A percentile compares a stretch with the other conserved stretches of the same genome.
Conservation (phyloP, 2,888 invertebrate genomes). For the Heliothis peltigera region DNA sequence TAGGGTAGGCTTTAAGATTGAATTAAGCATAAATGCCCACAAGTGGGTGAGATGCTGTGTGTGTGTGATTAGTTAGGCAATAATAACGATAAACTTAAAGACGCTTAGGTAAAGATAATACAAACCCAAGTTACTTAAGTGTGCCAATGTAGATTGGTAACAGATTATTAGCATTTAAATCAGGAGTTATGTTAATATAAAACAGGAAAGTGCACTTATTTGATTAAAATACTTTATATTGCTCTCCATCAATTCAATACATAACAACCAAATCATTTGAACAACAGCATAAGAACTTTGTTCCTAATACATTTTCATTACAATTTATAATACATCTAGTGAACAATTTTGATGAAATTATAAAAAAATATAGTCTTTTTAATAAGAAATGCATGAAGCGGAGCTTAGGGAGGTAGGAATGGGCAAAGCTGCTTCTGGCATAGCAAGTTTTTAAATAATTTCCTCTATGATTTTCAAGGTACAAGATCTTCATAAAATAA, state of each 20-base stretch:
- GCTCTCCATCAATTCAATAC: conserved; percentile 51
- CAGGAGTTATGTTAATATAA: not conserved
- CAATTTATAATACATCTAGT: conserved; percentile 53
- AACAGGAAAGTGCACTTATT: not conserved
- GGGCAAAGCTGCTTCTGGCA: conserved; percentile 32
- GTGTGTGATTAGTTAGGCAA: no score
- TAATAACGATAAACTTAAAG: no score
- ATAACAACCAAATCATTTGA: conserved; percentile 54
- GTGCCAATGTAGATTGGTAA: no score
- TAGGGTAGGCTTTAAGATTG: no score
- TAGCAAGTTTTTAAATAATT: conserved; percentile 28
- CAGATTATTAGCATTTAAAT: no score
- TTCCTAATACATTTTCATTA: conserved; percentile 39
- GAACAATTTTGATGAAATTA: conserved; percentile 51
- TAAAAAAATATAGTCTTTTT: conserved; percentile 44
- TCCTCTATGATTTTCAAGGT: conserved; percentile 19
- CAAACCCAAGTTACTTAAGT: no score
- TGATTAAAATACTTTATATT: conserved; percentile 54
- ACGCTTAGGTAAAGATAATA: no score
- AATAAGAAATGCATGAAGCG: conserved; percentile 37
- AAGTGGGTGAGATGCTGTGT: no score
- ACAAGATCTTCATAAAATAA: conserved; percentile 35
- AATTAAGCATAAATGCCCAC: no score
- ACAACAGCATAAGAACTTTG: conserved; percentile 35
- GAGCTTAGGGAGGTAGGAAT: conserved; percentile 38